A percentile compares a stretch with the other conserved stretches of the same genome.
phyloP scores from a whole-genome alignment of 2,888 invertebrate species.

The Hirtodrosophila confusa region DNA sequence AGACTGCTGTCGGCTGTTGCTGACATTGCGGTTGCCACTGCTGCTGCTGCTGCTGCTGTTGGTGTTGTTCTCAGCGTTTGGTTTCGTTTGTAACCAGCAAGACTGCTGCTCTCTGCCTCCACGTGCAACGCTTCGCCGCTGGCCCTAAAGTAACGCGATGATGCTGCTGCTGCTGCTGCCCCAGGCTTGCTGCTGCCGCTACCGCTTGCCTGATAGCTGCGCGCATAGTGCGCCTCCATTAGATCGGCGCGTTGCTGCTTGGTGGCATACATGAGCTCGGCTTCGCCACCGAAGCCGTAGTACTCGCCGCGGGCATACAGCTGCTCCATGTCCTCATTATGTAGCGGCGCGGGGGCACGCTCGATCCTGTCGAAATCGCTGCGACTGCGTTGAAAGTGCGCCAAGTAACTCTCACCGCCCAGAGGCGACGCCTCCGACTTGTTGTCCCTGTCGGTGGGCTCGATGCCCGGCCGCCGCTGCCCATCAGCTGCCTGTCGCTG shows the following conservation, averaged over 20 bases:
- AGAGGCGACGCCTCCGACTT: slow-evolving; percentile 20
- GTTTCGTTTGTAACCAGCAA: slow-evolving; percentile 13
- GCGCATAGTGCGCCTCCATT: slow-evolving; percentile 61
- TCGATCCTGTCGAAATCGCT: slow-evolving; percentile 46
- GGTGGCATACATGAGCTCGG: slow-evolving; percentile 37
- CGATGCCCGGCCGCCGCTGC: slow-evolving; percentile 21
- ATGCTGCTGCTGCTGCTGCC: slow-evolving; percentile 9
- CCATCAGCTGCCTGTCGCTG: slow-evolving; percentile 60
- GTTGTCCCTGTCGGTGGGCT: neutral
- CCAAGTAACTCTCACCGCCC: slow-evolving; percentile 81
- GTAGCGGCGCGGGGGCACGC: slow-evolving; percentile 20
- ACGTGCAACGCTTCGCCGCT: slow-evolving; percentile 8
- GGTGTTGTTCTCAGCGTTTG: slow-evolving; percentile 27
- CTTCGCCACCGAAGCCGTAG: slow-evolving; percentile 54
- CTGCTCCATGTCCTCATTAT: slow-evolving; percentile 27
- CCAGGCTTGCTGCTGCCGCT: slow-evolving; percentile 7
- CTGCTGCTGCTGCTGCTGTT: slow-evolving; percentile 1
- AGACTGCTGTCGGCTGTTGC: slow-evolving; percentile 19
- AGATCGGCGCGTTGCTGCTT: slow-evolving; percentile 62
- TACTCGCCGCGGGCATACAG: slow-evolving; percentile 49
- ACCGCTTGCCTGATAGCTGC: slow-evolving; percentile 43
- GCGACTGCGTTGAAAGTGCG: slow-evolving; percentile 77
- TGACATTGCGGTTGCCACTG: slow-evolving; percentile 19
- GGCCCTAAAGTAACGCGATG: slow-evolving; percentile 20
- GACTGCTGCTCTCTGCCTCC: slow-evolving; percentile 11